phyloP scores from a whole-genome alignment of 1,140 invertebrate species.

The Bombus huntii region DNA sequence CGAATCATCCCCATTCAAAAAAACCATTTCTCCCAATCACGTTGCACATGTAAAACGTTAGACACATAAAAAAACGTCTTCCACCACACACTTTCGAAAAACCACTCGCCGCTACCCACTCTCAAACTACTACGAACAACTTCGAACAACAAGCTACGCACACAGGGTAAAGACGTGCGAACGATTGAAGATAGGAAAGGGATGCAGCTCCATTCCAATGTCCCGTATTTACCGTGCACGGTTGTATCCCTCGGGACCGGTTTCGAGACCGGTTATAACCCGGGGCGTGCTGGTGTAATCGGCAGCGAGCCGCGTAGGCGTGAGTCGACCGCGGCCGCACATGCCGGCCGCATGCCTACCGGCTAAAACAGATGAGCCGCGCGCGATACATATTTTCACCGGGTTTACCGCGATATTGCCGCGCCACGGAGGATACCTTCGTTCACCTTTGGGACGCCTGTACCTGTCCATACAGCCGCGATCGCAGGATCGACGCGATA shows the following conservation, averaged over 20 bases:
- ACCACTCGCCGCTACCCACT: too few species aligned
- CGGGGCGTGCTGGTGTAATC: constrained; percentile 29
- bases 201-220: background rate
- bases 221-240: constrained; percentile 62
- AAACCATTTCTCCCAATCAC: too few species aligned
- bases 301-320: background rate
- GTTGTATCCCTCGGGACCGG: constrained; percentile 23
- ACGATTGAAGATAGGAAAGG: constrained; percentile 38
- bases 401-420: constrained; percentile 67
- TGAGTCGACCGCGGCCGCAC: constrained; percentile 26
- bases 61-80: too few species aligned
- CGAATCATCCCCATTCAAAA: too few species aligned
- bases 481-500: constrained; percentile 1
- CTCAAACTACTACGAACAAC: too few species aligned
- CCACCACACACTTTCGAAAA: too few species aligned
- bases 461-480: constrained; percentile 14
- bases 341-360: constrained; percentile 39
- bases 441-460: constrained; percentile 31
- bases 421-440: constrained; percentile 43
- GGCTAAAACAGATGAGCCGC: constrained; percentile 63
- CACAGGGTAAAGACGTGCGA: constrained; percentile 10
- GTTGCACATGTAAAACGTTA: too few species aligned
- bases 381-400: constrained; percentile 65
- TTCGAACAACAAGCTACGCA: too few species aligned
- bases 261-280: constrained; percentile 37